A percentile compares a stretch with the other conserved stretches of the same genome.
phyloP scores from a whole-genome alignment of 2,888 invertebrate species.

The Noctuana brunneofusca region DNA sequence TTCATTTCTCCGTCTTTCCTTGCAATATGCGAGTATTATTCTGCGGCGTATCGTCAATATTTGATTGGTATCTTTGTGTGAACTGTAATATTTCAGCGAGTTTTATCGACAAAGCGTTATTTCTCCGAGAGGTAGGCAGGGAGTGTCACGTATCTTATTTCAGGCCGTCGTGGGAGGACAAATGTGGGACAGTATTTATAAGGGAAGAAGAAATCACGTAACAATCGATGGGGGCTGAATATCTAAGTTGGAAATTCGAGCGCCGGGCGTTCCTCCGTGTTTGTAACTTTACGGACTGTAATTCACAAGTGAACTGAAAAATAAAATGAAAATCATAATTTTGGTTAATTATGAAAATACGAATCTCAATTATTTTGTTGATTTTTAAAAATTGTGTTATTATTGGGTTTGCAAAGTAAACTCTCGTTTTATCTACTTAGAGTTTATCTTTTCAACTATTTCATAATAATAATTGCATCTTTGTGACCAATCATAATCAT shows the following conservation, averaged over 20 bases:
- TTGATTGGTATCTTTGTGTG: conserved; percentile 25
- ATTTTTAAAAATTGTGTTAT: too few relatives aligned
- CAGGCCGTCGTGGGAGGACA: conserved; percentile 17
- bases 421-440: too few relatives aligned
- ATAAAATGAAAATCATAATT: too few relatives aligned
- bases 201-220: conserved; percentile 22
- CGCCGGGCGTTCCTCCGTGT: neutral
- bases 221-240: conserved; percentile 15
- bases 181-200: conserved; percentile 29
- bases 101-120: conserved; percentile 20
- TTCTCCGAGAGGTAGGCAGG: conserved; percentile 14
- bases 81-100: conserved; percentile 27
- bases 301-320: too few relatives aligned
- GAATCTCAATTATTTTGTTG: too few relatives aligned
- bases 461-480: too few relatives aligned
- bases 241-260: neutral
- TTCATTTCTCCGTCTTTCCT: neutral
- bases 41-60: conserved; percentile 23
- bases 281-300: too few relatives aligned
- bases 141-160: conserved; percentile 30
- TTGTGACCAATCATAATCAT: too few relatives aligned
- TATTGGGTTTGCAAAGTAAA: too few relatives aligned
- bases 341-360: too few relatives aligned
- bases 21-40: conserved; percentile 15
- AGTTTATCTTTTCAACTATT: too few relatives aligned